These are phyloP conservation scores for Sesamia inferens DNA, from an alignment of 2,888 invertebrate genomes.

Conservation along the genomic window DNA sequence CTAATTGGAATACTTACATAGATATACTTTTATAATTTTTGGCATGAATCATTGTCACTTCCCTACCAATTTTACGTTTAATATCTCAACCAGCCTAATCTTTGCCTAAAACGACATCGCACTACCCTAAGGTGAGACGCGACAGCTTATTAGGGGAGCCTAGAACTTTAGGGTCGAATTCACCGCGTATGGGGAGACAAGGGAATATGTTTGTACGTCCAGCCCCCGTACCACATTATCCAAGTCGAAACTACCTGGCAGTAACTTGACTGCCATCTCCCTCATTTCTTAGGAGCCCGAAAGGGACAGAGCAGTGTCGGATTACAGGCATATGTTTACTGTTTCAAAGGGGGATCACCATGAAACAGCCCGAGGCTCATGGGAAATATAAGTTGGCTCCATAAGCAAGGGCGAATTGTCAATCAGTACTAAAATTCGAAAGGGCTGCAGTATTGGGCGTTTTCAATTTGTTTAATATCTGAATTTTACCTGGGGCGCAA, in stretches of 20 bases:
- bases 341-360: conserved; percentile 78
- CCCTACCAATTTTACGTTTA: conserved; percentile 24
- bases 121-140: conserved; percentile 86
- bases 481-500: conserved; percentile 58
- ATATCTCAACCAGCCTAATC: conserved; percentile 62
- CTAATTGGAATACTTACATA: too few relatives aligned
- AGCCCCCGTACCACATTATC: conserved; percentile 72
- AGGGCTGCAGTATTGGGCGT: conserved; percentile 72
- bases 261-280: conserved; percentile 69
- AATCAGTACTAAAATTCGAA: conserved; percentile 85
- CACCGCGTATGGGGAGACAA: conserved; percentile 80
- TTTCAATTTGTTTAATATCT: conserved; percentile 83
- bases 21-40: neutral
- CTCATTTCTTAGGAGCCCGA: conserved; percentile 59
- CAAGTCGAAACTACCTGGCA: conserved; percentile 63
- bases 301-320: conserved; percentile 70
- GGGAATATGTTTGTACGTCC: conserved; percentile 83
- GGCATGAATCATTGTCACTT: conserved; percentile 12
- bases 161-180: conserved; percentile 88
- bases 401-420: conserved; percentile 81
- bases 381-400: conserved; percentile 85
- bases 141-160: conserved; percentile 88
- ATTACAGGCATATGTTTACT: conserved; percentile 74
- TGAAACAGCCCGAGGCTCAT: conserved; percentile 79
- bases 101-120: conserved; percentile 71